Conservation (phyloP, 2,113 vertebrate species). For the Notothenia rossii region DNA sequence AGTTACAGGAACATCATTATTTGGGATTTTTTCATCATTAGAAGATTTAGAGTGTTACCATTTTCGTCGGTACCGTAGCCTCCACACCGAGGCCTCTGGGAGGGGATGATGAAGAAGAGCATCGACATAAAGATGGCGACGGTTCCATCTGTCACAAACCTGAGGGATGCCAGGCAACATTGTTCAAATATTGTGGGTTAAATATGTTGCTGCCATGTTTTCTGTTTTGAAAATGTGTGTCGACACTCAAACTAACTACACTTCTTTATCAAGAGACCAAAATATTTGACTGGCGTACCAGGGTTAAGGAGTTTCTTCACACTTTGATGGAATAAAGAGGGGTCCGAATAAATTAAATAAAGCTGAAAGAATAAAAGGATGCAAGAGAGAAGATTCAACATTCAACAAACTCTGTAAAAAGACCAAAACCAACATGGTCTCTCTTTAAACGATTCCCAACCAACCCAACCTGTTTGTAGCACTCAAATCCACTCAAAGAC, state of each 20-base stretch:
- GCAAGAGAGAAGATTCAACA: background rate
- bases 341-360: no score
- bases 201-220: background rate
- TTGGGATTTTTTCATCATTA: background rate
- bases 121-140: conserved; percentile 86
- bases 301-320: background rate
- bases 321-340: background rate
- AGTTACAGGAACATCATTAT: background rate
- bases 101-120: conserved; percentile 91
- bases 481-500: background rate
- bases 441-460: background rate
- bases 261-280: no score
- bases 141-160: conserved; percentile 89
- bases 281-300: background rate
- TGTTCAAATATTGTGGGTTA: background rate
- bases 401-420: background rate
- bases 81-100: conserved; percentile 60
- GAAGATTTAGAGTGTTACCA: conserved; percentile 27
- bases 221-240: background rate
- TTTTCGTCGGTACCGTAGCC: conserved; percentile 39
- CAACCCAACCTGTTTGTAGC: background rate
- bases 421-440: background rate
- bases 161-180: conserved; percentile 58
- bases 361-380: background rate
- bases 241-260: background rate